Conservation (phyloP, 2,888 invertebrate genomes). For the Subacronicta megacephala region DNA sequence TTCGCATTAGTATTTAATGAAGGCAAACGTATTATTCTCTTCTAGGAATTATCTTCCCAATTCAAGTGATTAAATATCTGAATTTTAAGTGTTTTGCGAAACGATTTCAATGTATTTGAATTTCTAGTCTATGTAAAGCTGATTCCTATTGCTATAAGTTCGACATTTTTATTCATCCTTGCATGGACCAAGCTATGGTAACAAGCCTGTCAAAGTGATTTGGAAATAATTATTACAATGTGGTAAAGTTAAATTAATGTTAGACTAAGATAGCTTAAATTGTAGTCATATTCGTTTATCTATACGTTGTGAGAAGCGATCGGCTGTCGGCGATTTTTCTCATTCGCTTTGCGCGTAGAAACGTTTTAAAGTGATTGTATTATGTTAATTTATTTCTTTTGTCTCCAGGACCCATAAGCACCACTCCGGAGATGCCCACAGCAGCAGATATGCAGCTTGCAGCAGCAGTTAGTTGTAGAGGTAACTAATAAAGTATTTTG, state of each 20-base stretch:
- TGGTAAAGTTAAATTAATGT: too few relatives aligned
- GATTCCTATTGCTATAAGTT: too few relatives aligned
- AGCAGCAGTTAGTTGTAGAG: slow-evolving; percentile 82
- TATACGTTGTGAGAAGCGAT: too few relatives aligned
- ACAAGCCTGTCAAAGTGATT: too few relatives aligned
- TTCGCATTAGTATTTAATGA: not conserved
- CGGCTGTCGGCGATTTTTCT: not conserved
- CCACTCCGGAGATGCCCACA: slow-evolving; percentile 86
- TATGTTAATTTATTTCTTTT: slow-evolving; percentile 9
- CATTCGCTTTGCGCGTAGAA: not conserved
- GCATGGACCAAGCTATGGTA: too few relatives aligned
- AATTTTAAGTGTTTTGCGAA: too few relatives aligned
- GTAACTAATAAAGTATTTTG: slow-evolving; percentile 58
- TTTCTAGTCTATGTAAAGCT: too few relatives aligned
- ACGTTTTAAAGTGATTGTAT: slow-evolving; percentile 1
- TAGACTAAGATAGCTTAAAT: too few relatives aligned
- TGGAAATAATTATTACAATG: too few relatives aligned
- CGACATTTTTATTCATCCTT: too few relatives aligned
- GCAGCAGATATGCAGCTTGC: slow-evolving; percentile 86
- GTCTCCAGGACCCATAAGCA: slow-evolving; percentile 82
- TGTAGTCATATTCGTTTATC: too few relatives aligned
- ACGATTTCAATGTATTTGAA: too few relatives aligned
- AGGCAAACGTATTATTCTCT: not conserved
- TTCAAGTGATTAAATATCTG: not conserved
- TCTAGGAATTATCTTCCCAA: not conserved